Evolutionary conservation across 1,140 invertebrate species (phyloP), one percentile per base, ranked within the genome.

Genomic region (Eupeodes corollae): DNA sequence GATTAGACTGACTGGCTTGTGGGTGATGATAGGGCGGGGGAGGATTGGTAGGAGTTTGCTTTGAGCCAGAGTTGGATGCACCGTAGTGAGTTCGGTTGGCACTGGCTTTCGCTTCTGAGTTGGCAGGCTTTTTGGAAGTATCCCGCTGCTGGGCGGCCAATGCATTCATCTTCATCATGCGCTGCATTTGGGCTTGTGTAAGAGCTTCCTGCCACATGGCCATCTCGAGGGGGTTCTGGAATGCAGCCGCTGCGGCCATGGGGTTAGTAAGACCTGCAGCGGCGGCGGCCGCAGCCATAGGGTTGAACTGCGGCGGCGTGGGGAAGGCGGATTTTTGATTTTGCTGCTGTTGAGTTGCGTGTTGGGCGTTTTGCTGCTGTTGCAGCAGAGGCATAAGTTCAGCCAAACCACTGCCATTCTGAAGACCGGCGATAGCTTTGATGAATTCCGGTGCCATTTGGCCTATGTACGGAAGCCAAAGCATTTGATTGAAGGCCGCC

Each of bases 381-480:
- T 30, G 21, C 16, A 31, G 14, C 2, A 43, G 18, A 31, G 21
- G 42, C 21, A 31, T 16, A 12, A 31, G 42, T 21, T 43, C 21
- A 6, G 42, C 42, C 13, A 43, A 32, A 21, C 54, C 58, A 19
- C 55, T 44, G 26, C 61, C 61, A 32, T 59, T 48, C 37, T 60
- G 58, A 37, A 67, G 19, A 42, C 58, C 46, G 46, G 60, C 49
- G 6, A 75, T 52, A 13, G 71, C 68, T 52, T 74, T 73, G 14
- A 76, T 58, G 50, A 77, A 63, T 33, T 77, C 74, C 31, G 70
- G 67, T 45, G 69, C 75, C 35, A 82, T 61, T 57, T 82, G 80
- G 49, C 74, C 80, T 18, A 82, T 66, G 54, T 82, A 83, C 2
- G 80, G 80, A 31, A 82, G 56, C 80, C 80, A 83, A 26, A 82